Percentiles rank a stretch among this genome's conserved stretches.
These are phyloP conservation scores for Zenarchopterus dispar DNA, from an alignment of 2,797 vertebrate genomes.

Conservation along the genomic window DNA sequence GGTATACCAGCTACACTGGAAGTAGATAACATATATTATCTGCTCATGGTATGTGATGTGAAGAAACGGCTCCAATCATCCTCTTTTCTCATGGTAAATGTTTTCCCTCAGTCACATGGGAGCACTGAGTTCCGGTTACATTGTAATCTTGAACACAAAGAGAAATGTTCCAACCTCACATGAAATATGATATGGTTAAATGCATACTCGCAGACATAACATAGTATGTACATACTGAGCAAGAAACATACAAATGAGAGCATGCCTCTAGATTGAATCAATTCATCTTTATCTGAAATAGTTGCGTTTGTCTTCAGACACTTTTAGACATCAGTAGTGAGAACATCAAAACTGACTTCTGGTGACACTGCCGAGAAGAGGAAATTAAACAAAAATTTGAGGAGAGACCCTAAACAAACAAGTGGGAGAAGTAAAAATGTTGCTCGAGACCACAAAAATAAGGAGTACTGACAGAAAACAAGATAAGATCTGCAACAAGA, in stretches of 20 bases:
- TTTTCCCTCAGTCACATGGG: constrained; percentile 19
- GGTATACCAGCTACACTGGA: not conserved
- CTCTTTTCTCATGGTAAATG: constrained; percentile 8
- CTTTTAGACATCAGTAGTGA: not conserved
- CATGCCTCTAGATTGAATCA: not conserved
- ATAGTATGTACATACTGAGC: not conserved
- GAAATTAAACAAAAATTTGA: constrained; percentile 35
- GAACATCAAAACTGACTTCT: constrained; percentile 24
- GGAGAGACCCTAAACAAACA: constrained; percentile 48
- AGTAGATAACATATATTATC: constrained; percentile 1
- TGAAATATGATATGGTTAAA: constrained; percentile 44
- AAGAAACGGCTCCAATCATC: constrained; percentile 39
- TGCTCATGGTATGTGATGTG: constrained; percentile 20
- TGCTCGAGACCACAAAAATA: constrained; percentile 28
- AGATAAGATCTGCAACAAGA: constrained; percentile 25
- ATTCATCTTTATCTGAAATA: not conserved
- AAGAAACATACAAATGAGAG: not conserved
- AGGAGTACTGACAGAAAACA: constrained; percentile 29
- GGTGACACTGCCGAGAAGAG: constrained; percentile 18
- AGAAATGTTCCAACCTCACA: constrained; percentile 33
- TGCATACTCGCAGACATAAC: constrained; percentile 10
- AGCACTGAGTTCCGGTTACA: constrained; percentile 38
- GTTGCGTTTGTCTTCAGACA: not conserved
- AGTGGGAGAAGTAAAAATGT: constrained; percentile 39
- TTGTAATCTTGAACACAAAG: constrained; percentile 29